Conservation (phyloP, 1,140 invertebrate genomes). For the Saccostrea cuccullata region DNA sequence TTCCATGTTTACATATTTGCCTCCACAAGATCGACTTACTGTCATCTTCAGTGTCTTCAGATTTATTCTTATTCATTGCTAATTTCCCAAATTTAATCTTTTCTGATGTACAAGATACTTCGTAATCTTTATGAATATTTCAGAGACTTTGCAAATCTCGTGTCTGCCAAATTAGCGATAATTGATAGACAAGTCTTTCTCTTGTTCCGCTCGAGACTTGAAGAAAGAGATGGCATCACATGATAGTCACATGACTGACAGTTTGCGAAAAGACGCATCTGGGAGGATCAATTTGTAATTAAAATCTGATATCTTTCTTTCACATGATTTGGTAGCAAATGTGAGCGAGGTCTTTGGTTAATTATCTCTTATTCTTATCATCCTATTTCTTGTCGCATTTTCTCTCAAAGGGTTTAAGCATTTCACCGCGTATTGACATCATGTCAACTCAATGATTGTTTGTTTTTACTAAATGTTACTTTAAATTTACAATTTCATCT, state of each 20-base stretch:
- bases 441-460: too few relatives aligned
- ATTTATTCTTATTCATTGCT: slow-evolving; percentile 29
- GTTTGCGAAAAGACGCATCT: slow-evolving; percentile 12
- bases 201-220: background rate
- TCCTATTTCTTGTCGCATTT: slow-evolving; percentile 14
- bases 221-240: slow-evolving; percentile 1
- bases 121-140: slow-evolving; percentile 36
- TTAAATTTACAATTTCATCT: too few relatives aligned
- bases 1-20: background rate
- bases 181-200: slow-evolving; percentile 19
- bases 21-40: background rate
- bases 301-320: slow-evolving; percentile 36
- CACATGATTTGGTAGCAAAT: slow-evolving; percentile 18
- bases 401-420: background rate
- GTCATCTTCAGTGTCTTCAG: background rate
- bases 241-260: slow-evolving; percentile 31
- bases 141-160: slow-evolving; percentile 32
- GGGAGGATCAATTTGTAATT: slow-evolving; percentile 33
- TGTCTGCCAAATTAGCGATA: slow-evolving; percentile 26
- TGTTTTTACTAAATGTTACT: too few relatives aligned
- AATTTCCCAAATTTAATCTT: slow-evolving; percentile 36
- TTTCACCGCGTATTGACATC: background rate
- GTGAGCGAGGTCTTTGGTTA: slow-evolving; percentile 22
- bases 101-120: slow-evolving; percentile 6
- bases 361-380: slow-evolving; percentile 22